A percentile compares a stretch with the other conserved stretches of the same genome.
These are phyloP conservation scores for Oncopeltus fasciatus DNA, from an alignment of 1,140 invertebrate genomes.

Conservation along the genomic window DNA sequence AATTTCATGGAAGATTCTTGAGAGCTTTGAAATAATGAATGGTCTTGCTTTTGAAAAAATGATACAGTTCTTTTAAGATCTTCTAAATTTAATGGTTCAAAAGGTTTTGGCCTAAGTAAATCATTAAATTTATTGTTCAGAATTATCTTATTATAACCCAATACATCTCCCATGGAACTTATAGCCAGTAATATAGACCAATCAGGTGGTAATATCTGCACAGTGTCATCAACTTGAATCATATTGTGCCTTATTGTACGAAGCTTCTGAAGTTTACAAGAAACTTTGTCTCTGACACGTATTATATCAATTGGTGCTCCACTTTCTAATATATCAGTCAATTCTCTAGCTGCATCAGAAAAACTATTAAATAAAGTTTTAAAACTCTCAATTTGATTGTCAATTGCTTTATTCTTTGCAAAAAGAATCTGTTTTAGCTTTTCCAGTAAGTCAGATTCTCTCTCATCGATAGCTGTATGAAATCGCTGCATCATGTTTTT, in stretches of 20 bases:
- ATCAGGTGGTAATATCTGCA: constrained; percentile 40
- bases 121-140: background rate
- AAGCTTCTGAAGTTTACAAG: constrained; percentile 54
- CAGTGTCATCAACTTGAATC: constrained; percentile 39
- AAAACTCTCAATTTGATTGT: constrained; percentile 54
- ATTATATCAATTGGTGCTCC: constrained; percentile 51
- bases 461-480: constrained; percentile 54
- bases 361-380: constrained; percentile 45
- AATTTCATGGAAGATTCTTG: background rate
- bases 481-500: constrained; percentile 47
- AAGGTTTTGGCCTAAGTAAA: background rate
- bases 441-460: constrained; percentile 59
- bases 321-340: constrained; percentile 41
- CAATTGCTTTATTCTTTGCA: constrained; percentile 51
- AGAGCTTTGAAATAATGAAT: background rate
- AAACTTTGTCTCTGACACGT: constrained; percentile 50
- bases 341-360: constrained; percentile 46
- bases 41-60: constrained; percentile 5
- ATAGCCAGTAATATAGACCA: constrained; percentile 33
- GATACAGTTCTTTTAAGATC: constrained; percentile 4
- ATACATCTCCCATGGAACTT: constrained; percentile 34
- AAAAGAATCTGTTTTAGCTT: constrained; percentile 60
- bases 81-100: background rate
- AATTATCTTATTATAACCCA: constrained; percentile 21
- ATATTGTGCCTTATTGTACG: constrained; percentile 31